Evolutionary conservation across 2,888 invertebrate species (phyloP), one percentile per base, ranked within the genome.

Genomic region (Zelleria hepariella): DNA sequence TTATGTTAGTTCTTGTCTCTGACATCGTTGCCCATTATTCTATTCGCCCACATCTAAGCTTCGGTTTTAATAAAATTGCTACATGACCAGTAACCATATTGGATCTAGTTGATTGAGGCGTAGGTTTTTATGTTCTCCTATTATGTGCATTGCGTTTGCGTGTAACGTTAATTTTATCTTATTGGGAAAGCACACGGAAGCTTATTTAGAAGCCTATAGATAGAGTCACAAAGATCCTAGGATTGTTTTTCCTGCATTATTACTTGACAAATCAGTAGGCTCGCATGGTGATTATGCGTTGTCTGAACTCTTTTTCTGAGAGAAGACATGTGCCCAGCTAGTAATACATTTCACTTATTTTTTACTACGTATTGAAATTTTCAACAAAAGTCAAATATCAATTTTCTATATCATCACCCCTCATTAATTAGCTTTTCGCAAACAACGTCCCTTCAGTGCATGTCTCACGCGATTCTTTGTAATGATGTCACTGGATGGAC

Each of bases 401-500:
- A n/a, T n/a, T 20, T 10, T 20, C 21, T 7, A 20, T 49, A 2
- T 8, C 20, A 49, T 49, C 20, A 49, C 20, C 18, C 18, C 49
- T 21, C 49, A 5, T 49, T 21, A 49, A 21, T 49, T 49, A 20
- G 18, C 18, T 2, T 49, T 49, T 49, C 20, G 6, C 5, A n/a
- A 49, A n/a, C 6, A 51, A 51, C 51, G 23, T 51, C 23, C n/a
- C 47, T 23, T 49, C 24, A 49, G 26, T 21, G 51, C 23, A 49
- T 18, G 21, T 42, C 27, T 42, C 27, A 49, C 26, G 25, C 58
- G 51, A 53, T 54, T 49, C 65, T 65, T 59, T 53, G 58, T 42
- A 42, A 60, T 77, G 72, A 73, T 73, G 74, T 77, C 75, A 77
- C 53, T 63, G 59, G 42, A 59, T 65, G 61, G 51, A 5, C 25